phyloP scores from a whole-genome alignment of 2,113 vertebrate genomes.

The Indri indri region DNA sequence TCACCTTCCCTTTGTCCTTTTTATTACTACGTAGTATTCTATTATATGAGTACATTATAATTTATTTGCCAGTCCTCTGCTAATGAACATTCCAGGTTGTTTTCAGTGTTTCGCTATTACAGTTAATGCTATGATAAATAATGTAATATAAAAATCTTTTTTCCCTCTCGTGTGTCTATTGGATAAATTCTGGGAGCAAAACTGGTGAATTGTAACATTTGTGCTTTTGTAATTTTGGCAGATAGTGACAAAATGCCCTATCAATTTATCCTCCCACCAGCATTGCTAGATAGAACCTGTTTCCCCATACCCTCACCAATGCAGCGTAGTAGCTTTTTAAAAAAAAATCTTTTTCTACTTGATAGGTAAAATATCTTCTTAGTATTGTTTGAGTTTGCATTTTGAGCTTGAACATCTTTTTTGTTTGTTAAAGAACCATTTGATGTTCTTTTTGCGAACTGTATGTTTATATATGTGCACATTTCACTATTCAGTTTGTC shows the following conservation, averaged over 20 bases:
- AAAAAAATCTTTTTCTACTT: background rate
- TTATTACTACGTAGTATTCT: background rate
- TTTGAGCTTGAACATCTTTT: background rate
- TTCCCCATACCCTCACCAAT: background rate
- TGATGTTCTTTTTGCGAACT: slow-evolving; percentile 18
- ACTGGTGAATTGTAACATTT: background rate
- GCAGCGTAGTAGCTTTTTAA: background rate
- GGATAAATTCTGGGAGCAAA: slow-evolving; percentile 28
- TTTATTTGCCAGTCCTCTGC: background rate
- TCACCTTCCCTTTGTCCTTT: background rate
- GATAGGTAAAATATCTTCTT: background rate
- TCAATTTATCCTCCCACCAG: background rate
- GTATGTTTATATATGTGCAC: background rate
- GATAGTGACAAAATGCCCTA: slow-evolving; percentile 15
- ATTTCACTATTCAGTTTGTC: background rate
- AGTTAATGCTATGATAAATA: background rate
- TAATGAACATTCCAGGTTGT: background rate
- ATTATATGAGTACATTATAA: background rate
- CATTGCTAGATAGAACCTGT: background rate
- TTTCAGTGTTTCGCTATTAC: background rate
- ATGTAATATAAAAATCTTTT: background rate
- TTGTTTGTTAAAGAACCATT: slow-evolving; percentile 1
- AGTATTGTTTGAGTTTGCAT: background rate
- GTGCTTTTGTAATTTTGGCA: background rate
- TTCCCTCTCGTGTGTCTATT: background rate